These are phyloP conservation scores for Bombylius discolor DNA, from an alignment of 2,888 invertebrate species.

Conservation along the genomic window DNA sequence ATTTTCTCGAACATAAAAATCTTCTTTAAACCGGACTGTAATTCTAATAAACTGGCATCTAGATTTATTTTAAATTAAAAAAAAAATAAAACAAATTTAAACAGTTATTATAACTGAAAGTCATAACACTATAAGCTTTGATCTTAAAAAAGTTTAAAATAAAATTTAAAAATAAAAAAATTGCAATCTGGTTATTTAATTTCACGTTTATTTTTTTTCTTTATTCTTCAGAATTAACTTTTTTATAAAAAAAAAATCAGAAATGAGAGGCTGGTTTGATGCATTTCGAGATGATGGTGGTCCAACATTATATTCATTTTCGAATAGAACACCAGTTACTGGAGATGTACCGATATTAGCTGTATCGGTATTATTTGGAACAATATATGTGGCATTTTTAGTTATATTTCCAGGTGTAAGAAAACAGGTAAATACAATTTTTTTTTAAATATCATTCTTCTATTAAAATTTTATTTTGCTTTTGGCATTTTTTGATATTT, in stretches of 20 bases:
- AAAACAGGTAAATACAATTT: conserved; percentile 59
- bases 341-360: conserved; percentile 83
- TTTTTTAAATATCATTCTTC: background rate
- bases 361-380: conserved; percentile 74
- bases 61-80: too few species aligned
- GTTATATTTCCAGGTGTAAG: conserved; percentile 92
- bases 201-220: too few species aligned
- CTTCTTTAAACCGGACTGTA: too few species aligned
- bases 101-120: too few species aligned
- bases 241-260: too few species aligned
- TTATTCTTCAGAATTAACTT: too few species aligned
- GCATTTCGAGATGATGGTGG: conserved; percentile 94
- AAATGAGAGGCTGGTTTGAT: conserved; percentile 92
- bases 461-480: background rate
- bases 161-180: conserved; percentile 6
- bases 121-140: too few species aligned
- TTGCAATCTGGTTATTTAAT: too few species aligned
- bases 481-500: background rate
- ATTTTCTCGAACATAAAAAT: too few species aligned
- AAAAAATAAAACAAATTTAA: too few species aligned
- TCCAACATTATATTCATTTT: conserved; percentile 89
- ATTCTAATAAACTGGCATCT: too few species aligned
- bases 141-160: too few species aligned
- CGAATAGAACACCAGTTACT: conserved; percentile 89
- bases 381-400: conserved; percentile 86